Conservation (phyloP, 2,888 invertebrate species). For the Plebejus argus region DNA sequence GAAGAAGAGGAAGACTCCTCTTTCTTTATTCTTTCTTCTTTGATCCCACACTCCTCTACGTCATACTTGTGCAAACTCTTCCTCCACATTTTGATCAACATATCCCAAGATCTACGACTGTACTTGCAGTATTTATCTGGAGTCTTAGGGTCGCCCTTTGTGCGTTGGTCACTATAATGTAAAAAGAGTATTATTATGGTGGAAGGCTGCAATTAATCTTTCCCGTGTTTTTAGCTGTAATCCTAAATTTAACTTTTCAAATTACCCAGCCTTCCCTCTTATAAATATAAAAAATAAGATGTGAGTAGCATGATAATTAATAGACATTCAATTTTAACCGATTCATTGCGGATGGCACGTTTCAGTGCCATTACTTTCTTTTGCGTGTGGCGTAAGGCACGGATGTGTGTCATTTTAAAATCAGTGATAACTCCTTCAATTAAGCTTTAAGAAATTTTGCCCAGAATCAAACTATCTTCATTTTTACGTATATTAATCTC, state of each 20-base stretch:
- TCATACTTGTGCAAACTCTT: constrained; percentile 91
- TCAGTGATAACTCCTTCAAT: no score
- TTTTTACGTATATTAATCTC: no score
- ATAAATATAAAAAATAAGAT: no score
- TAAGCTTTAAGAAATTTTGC: no score
- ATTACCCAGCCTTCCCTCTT: background rate
- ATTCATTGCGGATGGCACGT: no score
- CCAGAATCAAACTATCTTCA: no score
- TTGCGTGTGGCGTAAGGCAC: no score
- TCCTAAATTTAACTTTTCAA: background rate
- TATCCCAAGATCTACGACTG: constrained; percentile 96
- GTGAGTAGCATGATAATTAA: no score
- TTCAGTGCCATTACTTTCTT: no score
- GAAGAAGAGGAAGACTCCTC: constrained; percentile 36
- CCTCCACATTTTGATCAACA: constrained; percentile 92
- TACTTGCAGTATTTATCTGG: constrained; percentile 94
- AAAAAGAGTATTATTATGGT: constrained; percentile 17
- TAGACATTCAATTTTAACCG: no score
- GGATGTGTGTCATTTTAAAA: no score
- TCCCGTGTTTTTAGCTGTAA: background rate
- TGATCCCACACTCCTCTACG: constrained; percentile 51
- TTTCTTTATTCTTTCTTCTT: constrained; percentile 35
- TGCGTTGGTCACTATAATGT: constrained; percentile 80
- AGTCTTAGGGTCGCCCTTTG: constrained; percentile 90
- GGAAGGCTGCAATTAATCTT: constrained; percentile 4